Evolutionary conservation across 2,113 vertebrate genomes (phyloP).

Genomic region (Setophaga petechia): DNA sequence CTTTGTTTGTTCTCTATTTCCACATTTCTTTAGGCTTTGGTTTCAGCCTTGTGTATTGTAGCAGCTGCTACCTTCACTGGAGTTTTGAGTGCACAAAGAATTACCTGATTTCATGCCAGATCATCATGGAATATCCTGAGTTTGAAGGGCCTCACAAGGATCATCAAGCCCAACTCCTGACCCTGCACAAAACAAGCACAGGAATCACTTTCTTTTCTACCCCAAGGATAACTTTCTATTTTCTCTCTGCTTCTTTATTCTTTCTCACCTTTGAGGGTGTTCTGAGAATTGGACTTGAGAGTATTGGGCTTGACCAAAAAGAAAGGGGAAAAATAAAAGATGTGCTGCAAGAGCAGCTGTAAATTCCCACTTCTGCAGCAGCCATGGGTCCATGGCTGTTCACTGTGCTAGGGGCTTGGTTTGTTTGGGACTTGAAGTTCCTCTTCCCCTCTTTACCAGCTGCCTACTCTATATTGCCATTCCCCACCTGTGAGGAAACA

Average conservation of each 20-base stretch:
- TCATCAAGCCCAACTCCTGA: not conserved
- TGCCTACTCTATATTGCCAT: accelerated
- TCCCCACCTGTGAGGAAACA: not conserved
- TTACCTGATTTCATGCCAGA: not conserved
- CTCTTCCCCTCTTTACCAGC: not conserved
- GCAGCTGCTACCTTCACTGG: not conserved
- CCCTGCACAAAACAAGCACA: not conserved
- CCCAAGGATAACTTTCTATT: not conserved
- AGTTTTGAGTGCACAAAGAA: not conserved
- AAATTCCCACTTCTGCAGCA: not conserved
- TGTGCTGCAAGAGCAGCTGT: not conserved
- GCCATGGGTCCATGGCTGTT: not conserved
- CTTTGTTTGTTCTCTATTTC: not conserved
- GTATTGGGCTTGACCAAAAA: not conserved
- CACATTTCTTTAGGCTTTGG: not conserved
- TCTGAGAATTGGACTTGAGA: not conserved
- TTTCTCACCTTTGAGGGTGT: not conserved
- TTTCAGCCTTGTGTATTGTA: not conserved
- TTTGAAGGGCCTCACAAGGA: not conserved
- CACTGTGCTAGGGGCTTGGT: not conserved
- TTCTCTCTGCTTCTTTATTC: not conserved
- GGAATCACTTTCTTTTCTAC: not conserved
- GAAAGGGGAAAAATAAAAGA: not conserved
- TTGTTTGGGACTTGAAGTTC: not conserved
- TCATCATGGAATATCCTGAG: not conserved